Conservation (phyloP, 2,888 invertebrate species). For the Diabrotica balteata region DNA sequence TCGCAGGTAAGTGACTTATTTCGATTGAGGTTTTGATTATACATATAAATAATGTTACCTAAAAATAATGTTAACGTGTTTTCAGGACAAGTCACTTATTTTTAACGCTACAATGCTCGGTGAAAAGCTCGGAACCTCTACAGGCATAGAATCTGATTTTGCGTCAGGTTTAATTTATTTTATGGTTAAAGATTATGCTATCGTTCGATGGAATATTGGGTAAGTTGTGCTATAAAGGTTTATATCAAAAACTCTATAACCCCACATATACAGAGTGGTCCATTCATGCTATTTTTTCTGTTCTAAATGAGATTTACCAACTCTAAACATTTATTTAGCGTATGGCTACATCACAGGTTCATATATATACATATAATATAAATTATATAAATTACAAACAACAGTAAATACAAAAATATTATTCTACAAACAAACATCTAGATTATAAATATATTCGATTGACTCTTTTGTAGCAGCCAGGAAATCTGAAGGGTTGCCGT, state of each 20-base stretch:
- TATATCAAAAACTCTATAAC: background rate
- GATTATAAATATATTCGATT: no score
- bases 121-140: slow-evolving; percentile 59
- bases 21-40: background rate
- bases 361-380: no score
- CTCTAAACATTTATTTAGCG: no score
- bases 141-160: slow-evolving; percentile 58
- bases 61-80: background rate
- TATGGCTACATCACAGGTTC: no score
- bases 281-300: no score
- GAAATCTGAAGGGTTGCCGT: no score
- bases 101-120: slow-evolving; percentile 53
- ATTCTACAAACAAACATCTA: no score
- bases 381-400: no score
- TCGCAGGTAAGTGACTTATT: slow-evolving; percentile 17
- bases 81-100: slow-evolving; percentile 17
- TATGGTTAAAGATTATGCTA: slow-evolving; percentile 58
- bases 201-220: slow-evolving; percentile 61
- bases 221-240: slow-evolving; percentile 36
- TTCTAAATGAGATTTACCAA: no score
- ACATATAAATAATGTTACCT: background rate
- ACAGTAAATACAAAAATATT: no score
- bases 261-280: no score
- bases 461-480: no score
- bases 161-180: slow-evolving; percentile 60